Base-by-base conservation (phyloP, 2,888 invertebrate species). In the Oligia latruncula region DNA sequence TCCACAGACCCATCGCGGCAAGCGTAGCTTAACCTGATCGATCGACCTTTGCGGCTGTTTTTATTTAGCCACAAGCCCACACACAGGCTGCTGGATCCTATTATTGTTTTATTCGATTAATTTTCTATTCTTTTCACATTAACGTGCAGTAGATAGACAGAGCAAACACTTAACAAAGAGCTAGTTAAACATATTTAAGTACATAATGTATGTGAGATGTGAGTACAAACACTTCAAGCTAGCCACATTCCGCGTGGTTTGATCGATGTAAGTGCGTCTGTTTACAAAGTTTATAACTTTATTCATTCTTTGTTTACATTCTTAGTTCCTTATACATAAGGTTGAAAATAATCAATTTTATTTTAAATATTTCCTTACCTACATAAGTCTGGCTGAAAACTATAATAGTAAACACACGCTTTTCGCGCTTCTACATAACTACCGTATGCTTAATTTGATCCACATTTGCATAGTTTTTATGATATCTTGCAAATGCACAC, bases 111-210 rank as follows among this genome's bases (percentile, higher is more conserved):
- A 23, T n/a, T 74, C 15, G 43, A 77, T 29, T 20, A 2, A 23
- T 55, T 17, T 68, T 20, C 17, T 64, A 49, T 64, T 49, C 1
- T 55, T 64, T 49, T 79, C 4, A 5, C 5, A 49, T 75, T 29
- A 23, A 55, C 20, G 8, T 55, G 35, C 35, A 0, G 29, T n/a
- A 17, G 1, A 40, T 15, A 68, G 17, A 58, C 40, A 43, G 2
- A 29, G 71, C 40, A 60, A 85, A 67, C 35, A 46, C 85, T 80
- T 58, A 1, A 77, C 35, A 82, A 86, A 83, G 83, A 86, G 29
- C 52, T 35, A 23, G 43, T 49, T 64, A 29, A 68, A 85, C 68
- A 81, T 81, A 43, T 68, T 67, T 62, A 74, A 15, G 11, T 49
- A 71, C 49, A 49, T 49, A 49, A 43, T 6, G 13, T 62, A 65